Percentiles rank a stretch among this genome's conserved stretches.
These are phyloP conservation scores for Lepidothrix coronata DNA, from an alignment of 2,113 vertebrate genomes.

Conservation along the genomic window DNA sequence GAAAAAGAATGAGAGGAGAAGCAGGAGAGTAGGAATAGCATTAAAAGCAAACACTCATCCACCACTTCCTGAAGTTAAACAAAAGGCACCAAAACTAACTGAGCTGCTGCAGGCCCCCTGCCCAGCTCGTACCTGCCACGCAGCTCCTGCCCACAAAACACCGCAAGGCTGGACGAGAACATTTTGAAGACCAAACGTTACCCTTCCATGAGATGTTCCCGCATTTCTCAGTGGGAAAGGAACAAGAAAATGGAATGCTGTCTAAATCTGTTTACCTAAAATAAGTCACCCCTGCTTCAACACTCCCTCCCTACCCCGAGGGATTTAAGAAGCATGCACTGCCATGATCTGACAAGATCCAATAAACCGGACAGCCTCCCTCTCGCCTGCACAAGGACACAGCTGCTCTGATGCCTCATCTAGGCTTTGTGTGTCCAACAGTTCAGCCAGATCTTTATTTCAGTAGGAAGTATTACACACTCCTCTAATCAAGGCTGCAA, in stretches of 20 bases:
- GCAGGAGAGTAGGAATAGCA: not conserved
- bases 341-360: slow-evolving; percentile 59
- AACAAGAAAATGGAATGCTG: not conserved
- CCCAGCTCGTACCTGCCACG: not conserved
- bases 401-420: slow-evolving; percentile 50
- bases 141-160: not conserved
- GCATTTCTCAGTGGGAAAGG: not conserved
- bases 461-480: not conserved
- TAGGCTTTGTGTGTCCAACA: not conserved
- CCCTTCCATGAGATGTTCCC: not conserved
- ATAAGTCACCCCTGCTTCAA: not conserved
- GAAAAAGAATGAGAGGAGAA: not conserved
- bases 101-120: not conserved
- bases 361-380: slow-evolving; percentile 23
- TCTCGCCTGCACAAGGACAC: slow-evolving; percentile 31
- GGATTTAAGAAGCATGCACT: slow-evolving; percentile 47
- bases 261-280: slow-evolving; percentile 54
- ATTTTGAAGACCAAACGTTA: fast-evolving
- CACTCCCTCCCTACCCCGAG: not conserved
- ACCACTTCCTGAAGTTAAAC: not conserved
- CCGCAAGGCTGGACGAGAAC: fast-evolving
- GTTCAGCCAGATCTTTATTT: not conserved
- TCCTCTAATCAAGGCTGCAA: not conserved
- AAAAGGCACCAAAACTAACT: not conserved
- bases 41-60: not conserved